Percentiles rank a stretch among this genome's conserved stretches.
phyloP scores from a whole-genome alignment of 2,888 invertebrate genomes.

The Gerris lacustris region DNA sequence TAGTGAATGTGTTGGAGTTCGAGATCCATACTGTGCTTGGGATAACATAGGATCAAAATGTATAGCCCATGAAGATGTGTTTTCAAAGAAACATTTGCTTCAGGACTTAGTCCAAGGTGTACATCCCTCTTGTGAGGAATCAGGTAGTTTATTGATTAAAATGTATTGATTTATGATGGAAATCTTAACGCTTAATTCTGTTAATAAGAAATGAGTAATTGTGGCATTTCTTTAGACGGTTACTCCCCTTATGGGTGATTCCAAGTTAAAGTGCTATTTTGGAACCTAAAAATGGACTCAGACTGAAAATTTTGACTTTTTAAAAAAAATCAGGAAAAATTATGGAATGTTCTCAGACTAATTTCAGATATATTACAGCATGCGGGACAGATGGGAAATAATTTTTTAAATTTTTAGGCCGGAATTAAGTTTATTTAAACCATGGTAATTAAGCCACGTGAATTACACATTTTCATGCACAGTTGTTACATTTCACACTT shows the following conservation, averaged over 20 bases:
- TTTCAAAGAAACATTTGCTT: slow-evolving; percentile 47
- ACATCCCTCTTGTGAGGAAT: slow-evolving; percentile 36
- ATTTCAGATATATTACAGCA: too few species aligned
- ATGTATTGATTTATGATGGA: slow-evolving; percentile 12
- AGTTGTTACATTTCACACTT: too few species aligned
- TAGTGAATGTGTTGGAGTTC: slow-evolving; percentile 75
- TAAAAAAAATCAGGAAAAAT: too few species aligned
- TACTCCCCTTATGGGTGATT: neutral
- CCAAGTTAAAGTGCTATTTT: too few species aligned
- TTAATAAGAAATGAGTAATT: neutral
- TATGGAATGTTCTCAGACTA: too few species aligned
- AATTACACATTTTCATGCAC: too few species aligned
- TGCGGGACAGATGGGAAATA: too few species aligned
- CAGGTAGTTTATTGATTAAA: slow-evolving; percentile 29
- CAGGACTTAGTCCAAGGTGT: slow-evolving; percentile 56
- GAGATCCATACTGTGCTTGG: slow-evolving; percentile 98
- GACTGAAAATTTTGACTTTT: too few species aligned
- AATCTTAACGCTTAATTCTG: neutral
- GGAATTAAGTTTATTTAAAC: too few species aligned
- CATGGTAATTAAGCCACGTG: too few species aligned
- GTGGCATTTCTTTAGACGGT: neutral
- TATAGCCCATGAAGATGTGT: slow-evolving; percentile 43
- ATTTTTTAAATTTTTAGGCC: too few species aligned
- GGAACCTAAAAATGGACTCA: too few species aligned
- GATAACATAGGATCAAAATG: slow-evolving; percentile 51